phyloP scores from a whole-genome alignment of 2,797 vertebrate species.

The Pristis pectinata region DNA sequence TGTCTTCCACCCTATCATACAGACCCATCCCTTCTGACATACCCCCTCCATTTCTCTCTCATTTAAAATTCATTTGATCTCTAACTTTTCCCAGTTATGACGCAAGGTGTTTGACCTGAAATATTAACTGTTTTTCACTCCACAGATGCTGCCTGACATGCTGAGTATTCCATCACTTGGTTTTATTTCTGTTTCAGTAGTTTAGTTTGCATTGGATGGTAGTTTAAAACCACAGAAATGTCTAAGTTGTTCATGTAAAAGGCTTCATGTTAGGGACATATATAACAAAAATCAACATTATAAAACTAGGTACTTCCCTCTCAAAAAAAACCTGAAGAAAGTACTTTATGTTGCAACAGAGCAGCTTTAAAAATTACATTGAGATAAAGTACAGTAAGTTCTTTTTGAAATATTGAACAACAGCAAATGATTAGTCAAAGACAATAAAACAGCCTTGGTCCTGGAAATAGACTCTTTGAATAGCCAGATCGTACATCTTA shows the following conservation, averaged over 20 bases:
- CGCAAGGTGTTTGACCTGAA: too few relatives aligned
- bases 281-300: not conserved
- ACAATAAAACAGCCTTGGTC: not conserved
- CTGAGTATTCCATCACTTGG: too few relatives aligned
- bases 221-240: not conserved
- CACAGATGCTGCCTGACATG: too few relatives aligned
- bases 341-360: not conserved
- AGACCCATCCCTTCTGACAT: too few relatives aligned
- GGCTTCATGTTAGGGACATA: not conserved
- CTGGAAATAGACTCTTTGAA: not conserved
- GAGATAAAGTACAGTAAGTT: not conserved
- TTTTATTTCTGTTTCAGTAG: not conserved
- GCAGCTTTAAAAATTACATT: not conserved
- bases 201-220: not conserved
- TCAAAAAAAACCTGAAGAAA: not conserved
- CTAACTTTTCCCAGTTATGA: too few relatives aligned
- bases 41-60: too few relatives aligned
- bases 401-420: not conserved
- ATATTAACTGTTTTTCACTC: too few relatives aligned
- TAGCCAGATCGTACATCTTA: conserved; percentile 25
- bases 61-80: too few relatives aligned
- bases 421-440: not conserved
- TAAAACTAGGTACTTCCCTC: not conserved
- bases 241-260: not conserved
- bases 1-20: too few relatives aligned